Conservation (phyloP, 2,113 vertebrate genomes). For the Enhydra lutris region DNA sequence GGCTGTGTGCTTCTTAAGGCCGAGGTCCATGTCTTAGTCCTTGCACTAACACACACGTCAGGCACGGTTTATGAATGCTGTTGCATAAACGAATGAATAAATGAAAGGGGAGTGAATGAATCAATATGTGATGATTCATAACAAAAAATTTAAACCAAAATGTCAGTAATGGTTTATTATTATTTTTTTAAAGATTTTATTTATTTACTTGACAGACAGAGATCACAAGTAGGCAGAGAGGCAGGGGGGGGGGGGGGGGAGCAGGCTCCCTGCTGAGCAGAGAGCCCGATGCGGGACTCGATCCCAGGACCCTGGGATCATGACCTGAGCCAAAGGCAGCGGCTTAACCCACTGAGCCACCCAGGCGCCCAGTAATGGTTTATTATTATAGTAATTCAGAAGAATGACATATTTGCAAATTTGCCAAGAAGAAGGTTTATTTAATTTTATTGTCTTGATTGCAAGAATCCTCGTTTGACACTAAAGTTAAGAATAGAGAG, state of each 20-base stretch:
- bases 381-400: neutral
- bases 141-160: neutral
- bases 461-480: neutral
- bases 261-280: too few species aligned
- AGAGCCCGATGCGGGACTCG: too few species aligned
- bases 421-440: neutral
- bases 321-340: too few species aligned
- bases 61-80: neutral
- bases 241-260: too few species aligned
- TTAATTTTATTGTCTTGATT: constrained; percentile 3
- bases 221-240: too few species aligned
- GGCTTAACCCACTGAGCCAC: too few species aligned
- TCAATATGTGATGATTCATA: neutral
- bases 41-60: neutral
- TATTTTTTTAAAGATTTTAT: too few species aligned
- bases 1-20: neutral
- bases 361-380: neutral
- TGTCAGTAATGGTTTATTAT: neutral
- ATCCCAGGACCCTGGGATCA: too few species aligned
- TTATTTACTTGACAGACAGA: too few species aligned
- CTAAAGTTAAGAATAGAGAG: neutral
- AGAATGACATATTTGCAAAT: neutral
- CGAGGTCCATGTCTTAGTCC: too few species aligned
- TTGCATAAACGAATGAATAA: neutral
- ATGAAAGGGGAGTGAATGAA: neutral